These are phyloP conservation scores for Epinotia demarniana DNA, from an alignment of 2,888 invertebrate species.

Conservation along the genomic window DNA sequence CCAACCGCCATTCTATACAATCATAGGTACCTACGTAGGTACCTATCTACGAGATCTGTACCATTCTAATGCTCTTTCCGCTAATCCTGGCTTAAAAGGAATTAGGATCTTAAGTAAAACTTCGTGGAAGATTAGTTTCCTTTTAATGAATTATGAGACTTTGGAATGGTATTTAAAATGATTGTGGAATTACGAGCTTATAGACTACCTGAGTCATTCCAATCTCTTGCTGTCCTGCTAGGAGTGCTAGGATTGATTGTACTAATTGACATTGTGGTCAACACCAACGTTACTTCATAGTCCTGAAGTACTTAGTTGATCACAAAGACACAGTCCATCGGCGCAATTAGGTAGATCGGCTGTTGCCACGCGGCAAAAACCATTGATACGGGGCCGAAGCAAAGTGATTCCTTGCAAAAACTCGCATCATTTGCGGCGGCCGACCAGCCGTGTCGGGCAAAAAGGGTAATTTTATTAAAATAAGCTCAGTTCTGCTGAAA, in stretches of 20 bases:
- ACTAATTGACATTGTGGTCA: conserved; percentile 38
- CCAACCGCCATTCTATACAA: conserved; percentile 7
- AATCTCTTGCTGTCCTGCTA: conserved; percentile 33
- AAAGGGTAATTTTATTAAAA: conserved; percentile 33
- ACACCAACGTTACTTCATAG: conserved; percentile 58
- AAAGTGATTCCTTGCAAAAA: conserved; percentile 33
- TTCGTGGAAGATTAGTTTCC: conserved; percentile 20
- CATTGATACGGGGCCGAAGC: conserved; percentile 26
- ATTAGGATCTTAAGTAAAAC: conserved; percentile 26
- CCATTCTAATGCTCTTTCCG: conserved; percentile 25
- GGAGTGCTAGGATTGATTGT: conserved; percentile 57
- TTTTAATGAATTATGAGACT: not conserved
- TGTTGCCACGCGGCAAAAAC: conserved; percentile 39
- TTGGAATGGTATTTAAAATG: not conserved
- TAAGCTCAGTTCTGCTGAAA: conserved; percentile 9
- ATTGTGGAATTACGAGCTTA: not conserved
- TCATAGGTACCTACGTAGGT: conserved; percentile 1
- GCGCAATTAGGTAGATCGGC: conserved; percentile 54
- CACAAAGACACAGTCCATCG: conserved; percentile 56
- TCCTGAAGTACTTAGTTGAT: conserved; percentile 55
- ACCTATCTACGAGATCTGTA: conserved; percentile 16
- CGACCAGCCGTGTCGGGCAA: conserved; percentile 30
- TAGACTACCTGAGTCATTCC: conserved; percentile 7
- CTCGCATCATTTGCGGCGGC: conserved; percentile 21
- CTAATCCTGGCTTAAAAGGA: conserved; percentile 31